Base-by-base conservation (phyloP, 1,140 invertebrate genomes). In the Trichonephila clavipes region DNA sequence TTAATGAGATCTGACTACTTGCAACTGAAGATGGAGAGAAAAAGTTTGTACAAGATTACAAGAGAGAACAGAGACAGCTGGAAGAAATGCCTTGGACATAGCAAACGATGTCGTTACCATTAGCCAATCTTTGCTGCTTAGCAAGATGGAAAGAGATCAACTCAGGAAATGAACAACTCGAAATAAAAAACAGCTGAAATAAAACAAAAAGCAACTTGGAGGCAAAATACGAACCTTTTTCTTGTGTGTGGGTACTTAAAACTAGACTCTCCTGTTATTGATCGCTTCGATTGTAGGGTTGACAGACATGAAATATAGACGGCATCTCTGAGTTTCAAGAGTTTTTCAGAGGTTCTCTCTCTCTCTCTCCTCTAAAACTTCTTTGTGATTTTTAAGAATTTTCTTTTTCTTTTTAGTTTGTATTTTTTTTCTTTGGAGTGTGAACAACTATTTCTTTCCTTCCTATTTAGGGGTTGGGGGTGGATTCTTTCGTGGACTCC, bases 271-370 rank as follows among this genome's bases (percentile, higher is more conserved):
- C 58, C 34, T 59, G 44, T 92, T 92, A 92, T 92, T 92, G 91
- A 92, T 92, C 91, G 91, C 64, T 86, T 87, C 91, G 62, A 87
- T 92, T 92, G 91, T 87, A 66, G 77, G 83, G 91, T 92, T 92
- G 91, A 92, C 91, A 92, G 91, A 92, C 91, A 72, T 92, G 91
- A 92, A 92, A 92, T 92, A 92, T 92, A 92, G 91, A 92, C 83
- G 83, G 91, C 83, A 92, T 87, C 90, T 92, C 91, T 92, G 91
- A 69, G 64, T 92, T 92, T 92, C 91, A 92, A 85, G 90, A 92
- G 59, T 92, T 92, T 83, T 85, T 72, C 59, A 51, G 72, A 62
- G 89, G 72, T 62, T 40, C n/a, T n/a, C n/a, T n/a, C n/a, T n/a
- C n/a, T n/a, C n/a, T n/a, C n/a, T n/a, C n/a, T n/a, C 14, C 72